Evolutionary conservation across 2,888 invertebrate genomes (phyloP).

Genomic region (Dastarcus helophoroides): DNA sequence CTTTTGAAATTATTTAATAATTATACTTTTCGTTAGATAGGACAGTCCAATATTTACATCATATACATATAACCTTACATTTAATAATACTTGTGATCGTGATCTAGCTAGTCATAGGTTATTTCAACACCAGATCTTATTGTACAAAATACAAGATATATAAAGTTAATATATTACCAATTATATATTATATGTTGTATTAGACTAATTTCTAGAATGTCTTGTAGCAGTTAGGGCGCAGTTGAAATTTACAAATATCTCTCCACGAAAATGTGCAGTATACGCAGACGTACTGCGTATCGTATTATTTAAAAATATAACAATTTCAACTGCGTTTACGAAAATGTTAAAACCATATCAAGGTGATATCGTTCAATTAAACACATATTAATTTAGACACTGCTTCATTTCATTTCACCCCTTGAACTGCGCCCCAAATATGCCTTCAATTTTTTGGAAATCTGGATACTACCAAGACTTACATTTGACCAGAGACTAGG

Average conservation of each 20-base stretch:
- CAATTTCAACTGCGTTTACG: slow-evolving; percentile 10
- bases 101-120: slow-evolving; percentile 23
- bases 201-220: slow-evolving; percentile 19
- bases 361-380: slow-evolving; percentile 34
- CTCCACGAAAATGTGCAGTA: too few relatives aligned
- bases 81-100: slow-evolving; percentile 33
- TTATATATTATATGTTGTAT: slow-evolving; percentile 33
- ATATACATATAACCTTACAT: slow-evolving; percentile 21
- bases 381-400: slow-evolving; percentile 11
- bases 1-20: too few relatives aligned
- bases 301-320: not conserved
- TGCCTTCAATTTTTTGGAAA: too few relatives aligned
- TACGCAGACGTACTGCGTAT: not conserved
- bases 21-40: too few relatives aligned
- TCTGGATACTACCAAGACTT: too few relatives aligned
- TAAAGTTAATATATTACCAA: slow-evolving; percentile 14
- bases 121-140: slow-evolving; percentile 34
- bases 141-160: slow-evolving; percentile 30
- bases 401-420: not conserved
- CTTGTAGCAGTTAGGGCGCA: slow-evolving; percentile 14
- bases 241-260: slow-evolving; percentile 7
- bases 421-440: too few relatives aligned
- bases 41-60: slow-evolving; percentile 9
- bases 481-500: too few relatives aligned
- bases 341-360: slow-evolving; percentile 30